Base-by-base conservation (phyloP, 2,113 vertebrate genomes). In the Microtus montanus region DNA sequence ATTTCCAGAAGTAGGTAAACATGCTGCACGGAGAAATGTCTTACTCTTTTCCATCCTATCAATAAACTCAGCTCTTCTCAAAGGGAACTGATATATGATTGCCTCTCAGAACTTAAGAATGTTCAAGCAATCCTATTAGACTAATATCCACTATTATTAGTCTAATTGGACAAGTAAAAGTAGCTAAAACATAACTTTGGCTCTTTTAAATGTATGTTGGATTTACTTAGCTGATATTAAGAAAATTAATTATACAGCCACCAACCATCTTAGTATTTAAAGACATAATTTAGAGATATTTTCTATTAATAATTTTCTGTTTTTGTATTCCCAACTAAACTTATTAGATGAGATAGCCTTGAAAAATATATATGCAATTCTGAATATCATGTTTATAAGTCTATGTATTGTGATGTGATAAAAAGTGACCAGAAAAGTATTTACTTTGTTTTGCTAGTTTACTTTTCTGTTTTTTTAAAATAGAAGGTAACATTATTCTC, bases 121-220 rank as follows among this genome's bases (percentile, higher is more conserved):
- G 49, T 90, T 70, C 73, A 87, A 83, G 35, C 30, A 84, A 15
- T 38, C 10, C 19, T 79, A 41, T 93, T 93, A 79, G 20, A 89
- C 7, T 91, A 86, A 38, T 86, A 33, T 7, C 12, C 20, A 38
- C 26, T 28, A 63, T 28, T 61, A 83, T 41, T 83, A 28, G 13
- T 83, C 12, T 41, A 15, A 15, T 28, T 61, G 61, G 17, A 88
- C 38, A 35, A 63, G 33, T 38, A 63, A 12, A 82, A 61, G 20
- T 52, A 89, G 35, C 41, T 90, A 63, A 33, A 93, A 68, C 13
- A 35, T 93, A 84, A 88, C 26, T 93, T 95, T 58, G 24, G 4
- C 49, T 92, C 3, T 94, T 94, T 95, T 91, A 92, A 77, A 89
- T 92, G 33, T 49, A 90, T 20, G 79, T 75, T 95, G 82, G 17